Percentiles rank a stretch among this genome's conserved stretches.
Evolutionary conservation across 2,113 vertebrate genomes (phyloP).

Genomic region (Lepisosteus oculatus): DNA sequence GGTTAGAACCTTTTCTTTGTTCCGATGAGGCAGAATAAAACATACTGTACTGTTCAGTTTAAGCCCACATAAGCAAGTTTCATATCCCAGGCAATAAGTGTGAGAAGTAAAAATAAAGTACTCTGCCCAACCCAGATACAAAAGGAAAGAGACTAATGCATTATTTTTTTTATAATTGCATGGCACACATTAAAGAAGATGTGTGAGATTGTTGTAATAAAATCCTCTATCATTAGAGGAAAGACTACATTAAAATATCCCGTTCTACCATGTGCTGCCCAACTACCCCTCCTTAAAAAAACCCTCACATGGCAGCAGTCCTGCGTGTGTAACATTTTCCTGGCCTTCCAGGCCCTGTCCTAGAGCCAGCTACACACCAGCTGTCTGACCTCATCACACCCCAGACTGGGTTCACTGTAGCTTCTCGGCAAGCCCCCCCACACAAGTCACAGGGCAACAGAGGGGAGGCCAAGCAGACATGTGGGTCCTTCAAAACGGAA

Average conservation of each 20-base stretch:
- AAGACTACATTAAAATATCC: not conserved
- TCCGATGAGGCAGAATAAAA: too few relatives aligned
- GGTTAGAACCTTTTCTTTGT: too few relatives aligned
- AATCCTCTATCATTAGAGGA: not conserved
- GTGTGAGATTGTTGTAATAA: not conserved
- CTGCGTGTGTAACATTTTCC: constrained; percentile 1
- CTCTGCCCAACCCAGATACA: too few relatives aligned
- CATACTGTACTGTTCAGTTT: too few relatives aligned
- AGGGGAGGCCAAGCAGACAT: too few relatives aligned
- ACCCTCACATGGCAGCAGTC: not conserved
- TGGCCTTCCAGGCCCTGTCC: not conserved
- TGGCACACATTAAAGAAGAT: not conserved
- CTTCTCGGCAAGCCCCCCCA: not conserved
- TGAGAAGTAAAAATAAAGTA: too few relatives aligned
- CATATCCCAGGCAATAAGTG: too few relatives aligned
- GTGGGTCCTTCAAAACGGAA: too few relatives aligned
- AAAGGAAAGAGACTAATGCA: too few relatives aligned
- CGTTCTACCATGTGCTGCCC: not conserved
- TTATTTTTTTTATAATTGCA: too few relatives aligned
- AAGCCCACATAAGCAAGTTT: too few relatives aligned
- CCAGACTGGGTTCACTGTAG: not conserved
- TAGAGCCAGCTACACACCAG: not conserved
- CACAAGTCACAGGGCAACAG: too few relatives aligned
- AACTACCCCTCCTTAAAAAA: not conserved
- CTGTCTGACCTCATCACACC: constrained; percentile 1